A percentile compares a stretch with the other conserved stretches of the same genome.
These are phyloP conservation scores for Prunella fulvescens DNA, from an alignment of 2,113 vertebrate species.

Conservation along the genomic window DNA sequence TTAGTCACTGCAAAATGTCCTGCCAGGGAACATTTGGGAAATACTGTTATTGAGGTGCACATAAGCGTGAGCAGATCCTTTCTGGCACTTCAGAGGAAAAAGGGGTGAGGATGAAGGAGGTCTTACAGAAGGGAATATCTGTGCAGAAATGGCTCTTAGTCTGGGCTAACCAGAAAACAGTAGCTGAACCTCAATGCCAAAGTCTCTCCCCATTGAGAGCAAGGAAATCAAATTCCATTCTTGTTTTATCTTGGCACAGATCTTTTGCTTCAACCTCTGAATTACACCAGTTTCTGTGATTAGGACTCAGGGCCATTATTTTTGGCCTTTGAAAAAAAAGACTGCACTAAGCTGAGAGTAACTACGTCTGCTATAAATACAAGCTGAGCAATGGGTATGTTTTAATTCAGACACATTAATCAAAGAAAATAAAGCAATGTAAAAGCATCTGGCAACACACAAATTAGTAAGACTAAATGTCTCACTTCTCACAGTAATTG, in stretches of 20 bases:
- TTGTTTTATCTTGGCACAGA: neutral
- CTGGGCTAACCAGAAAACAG: neutral
- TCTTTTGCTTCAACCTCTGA: neutral
- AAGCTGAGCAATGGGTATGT: neutral
- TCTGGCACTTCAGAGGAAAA: slow-evolving; percentile 12
- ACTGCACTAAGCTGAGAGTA: neutral
- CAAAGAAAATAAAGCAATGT: neutral
- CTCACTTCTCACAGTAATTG: neutral
- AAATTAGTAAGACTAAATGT: neutral
- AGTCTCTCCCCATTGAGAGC: neutral
- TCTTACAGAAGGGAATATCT: neutral
- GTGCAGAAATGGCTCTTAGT: neutral
- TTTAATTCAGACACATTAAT: neutral
- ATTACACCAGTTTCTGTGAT: neutral
- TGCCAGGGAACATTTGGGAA: slow-evolving; percentile 2
- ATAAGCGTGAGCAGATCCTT: slow-evolving; percentile 17
- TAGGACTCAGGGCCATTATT: neutral
- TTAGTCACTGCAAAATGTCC: neutral
- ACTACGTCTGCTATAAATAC: neutral
- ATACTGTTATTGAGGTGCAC: slow-evolving; percentile 4
- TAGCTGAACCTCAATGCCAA: neutral
- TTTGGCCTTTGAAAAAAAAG: neutral
- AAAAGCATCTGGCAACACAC: neutral
- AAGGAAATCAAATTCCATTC: neutral
- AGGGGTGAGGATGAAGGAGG: neutral